Evolutionary conservation across 2,888 invertebrate species (phyloP), one percentile per base, ranked within the genome.

Genomic region (Nycteola revayana): DNA sequence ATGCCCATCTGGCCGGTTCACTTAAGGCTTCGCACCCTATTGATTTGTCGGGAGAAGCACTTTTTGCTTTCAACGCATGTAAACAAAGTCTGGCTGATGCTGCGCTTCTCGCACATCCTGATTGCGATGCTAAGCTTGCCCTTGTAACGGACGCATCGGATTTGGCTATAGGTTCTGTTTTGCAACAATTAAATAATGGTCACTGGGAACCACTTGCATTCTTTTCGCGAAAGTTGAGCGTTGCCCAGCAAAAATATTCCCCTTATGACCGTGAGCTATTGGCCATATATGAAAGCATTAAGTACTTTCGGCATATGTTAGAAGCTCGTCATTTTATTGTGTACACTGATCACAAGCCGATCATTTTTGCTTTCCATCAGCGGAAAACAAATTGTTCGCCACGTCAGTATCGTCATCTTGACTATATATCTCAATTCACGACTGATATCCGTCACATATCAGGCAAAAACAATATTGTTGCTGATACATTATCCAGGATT

Each of bases 371-470:
- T 7, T 32, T 37, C 14, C 26, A 23, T 10, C 7, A 27, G 1
- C 7, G 31, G 9, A 36, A 36, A 11, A 9, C 7, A 7, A 38
- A 38, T 9, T 33, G 38, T 10, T 32, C 33, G 3, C 40, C 37
- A 1, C 7, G 40, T 0, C 44, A 58, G 27, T 46, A 28, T 7
- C 18, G 49, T 3, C 35, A 54, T 20, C 32, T 55, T 0, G 47
- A 66, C 22, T 68, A 52, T 9, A 71, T 77, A 6, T 31, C 57
- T 0, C 68, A 77, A 33, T 79, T 77, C 42, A 60, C 70, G 0
- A 73, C 67, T 0, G 62, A 76, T 17, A 67, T 77, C 1, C 36
- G 47, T 2, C 58, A 75, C 38, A 55, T 77, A 0, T 28, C 57
- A 0, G 72, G 75, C 0, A 37, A 46, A 9, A 50, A 62, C 4